Base-by-base conservation (phyloP, 2,113 vertebrate species). In the Isichthys henryi region DNA sequence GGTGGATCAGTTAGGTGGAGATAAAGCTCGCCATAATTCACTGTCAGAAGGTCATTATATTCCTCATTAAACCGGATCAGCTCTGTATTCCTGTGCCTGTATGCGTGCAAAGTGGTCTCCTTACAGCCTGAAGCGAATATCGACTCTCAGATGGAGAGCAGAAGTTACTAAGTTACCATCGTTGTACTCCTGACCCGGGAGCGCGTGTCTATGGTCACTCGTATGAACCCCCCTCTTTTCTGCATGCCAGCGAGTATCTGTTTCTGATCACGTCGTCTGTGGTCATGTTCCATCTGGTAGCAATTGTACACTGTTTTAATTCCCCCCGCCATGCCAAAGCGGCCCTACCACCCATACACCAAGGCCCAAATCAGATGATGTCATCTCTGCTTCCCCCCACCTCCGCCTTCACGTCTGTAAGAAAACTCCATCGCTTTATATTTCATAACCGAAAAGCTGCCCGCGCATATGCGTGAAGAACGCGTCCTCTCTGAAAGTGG, bases 201-300 rank as follows among this genome's bases (percentile, higher is more conserved):
- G 1, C n/a, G 31, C 53, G 5, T 87, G 89, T 89, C 82, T 83
- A 56, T 21, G 39, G 46, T 45, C 31, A 35, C 89, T 58, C 52
- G 8, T 56, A 45, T 52, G 62, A 88, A 88, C 2, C 43, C 85
- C 85, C 52, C 89, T 39, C 89, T 90, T 49, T 90, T 83, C 86
- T 91, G 70, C 88, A 88, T 89, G 88, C 92, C 91, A 88, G 80
- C 3, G 58, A 46, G 49, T 66, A 50, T 49, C 91, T 93, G 91
- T 89, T 92, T 92, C 89, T 88, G 91, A 91, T 93, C 91, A 91
- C 52, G 53, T 89, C 35, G 90, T 92, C 90, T 92, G 90, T 91
- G 92, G 91, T 92, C 86, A 88, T 86, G 48, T 88, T 80, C 91
- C 89, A 80, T 90, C 92, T 93, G 92, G 89, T 90, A 91, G 90